These are phyloP conservation scores for Staurois parvus DNA, from an alignment of 2,797 vertebrate species.

Conservation along the genomic window DNA sequence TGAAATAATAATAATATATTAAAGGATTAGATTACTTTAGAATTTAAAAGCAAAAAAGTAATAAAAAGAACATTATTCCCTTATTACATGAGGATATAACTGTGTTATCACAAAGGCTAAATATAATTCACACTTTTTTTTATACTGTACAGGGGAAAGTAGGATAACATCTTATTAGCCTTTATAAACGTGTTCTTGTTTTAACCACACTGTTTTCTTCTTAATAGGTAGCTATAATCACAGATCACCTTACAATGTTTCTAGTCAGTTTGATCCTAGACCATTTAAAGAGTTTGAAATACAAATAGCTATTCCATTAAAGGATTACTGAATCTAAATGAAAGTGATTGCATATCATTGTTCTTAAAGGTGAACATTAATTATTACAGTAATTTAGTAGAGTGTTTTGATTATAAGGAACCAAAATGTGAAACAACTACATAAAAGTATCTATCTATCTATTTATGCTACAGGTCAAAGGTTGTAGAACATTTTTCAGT, in stretches of 20 bases:
- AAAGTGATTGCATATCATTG: no score
- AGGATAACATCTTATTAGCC: conserved; percentile 9
- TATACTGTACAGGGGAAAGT: conserved; percentile 2
- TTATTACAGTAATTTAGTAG: no score
- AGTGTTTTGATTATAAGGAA: no score
- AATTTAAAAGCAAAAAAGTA: conserved; percentile 18
- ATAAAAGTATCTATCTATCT: no score
- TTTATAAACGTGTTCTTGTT: neutral
- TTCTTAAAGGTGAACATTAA: no score
- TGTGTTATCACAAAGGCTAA: conserved; percentile 12
- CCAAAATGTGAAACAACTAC: no score
- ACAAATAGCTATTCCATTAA: no score
- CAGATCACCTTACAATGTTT: neutral
- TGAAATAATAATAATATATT: conserved; percentile 48
- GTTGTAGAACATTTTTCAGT: no score
- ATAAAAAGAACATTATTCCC: conserved; percentile 23
- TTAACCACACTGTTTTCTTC: neutral
- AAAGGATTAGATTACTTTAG: conserved; percentile 43
- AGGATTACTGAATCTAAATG: no score
- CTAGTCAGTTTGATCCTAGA: neutral
- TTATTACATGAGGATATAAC: conserved; percentile 11
- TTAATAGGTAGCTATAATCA: neutral
- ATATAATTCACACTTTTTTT: neutral
- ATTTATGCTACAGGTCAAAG: no score
- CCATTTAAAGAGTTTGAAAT: no score